Evolutionary conservation across 2,797 vertebrate genomes (phyloP), one percentile per base, ranked within the genome.

Genomic region (Pseudochaenichthys georgianus): DNA sequence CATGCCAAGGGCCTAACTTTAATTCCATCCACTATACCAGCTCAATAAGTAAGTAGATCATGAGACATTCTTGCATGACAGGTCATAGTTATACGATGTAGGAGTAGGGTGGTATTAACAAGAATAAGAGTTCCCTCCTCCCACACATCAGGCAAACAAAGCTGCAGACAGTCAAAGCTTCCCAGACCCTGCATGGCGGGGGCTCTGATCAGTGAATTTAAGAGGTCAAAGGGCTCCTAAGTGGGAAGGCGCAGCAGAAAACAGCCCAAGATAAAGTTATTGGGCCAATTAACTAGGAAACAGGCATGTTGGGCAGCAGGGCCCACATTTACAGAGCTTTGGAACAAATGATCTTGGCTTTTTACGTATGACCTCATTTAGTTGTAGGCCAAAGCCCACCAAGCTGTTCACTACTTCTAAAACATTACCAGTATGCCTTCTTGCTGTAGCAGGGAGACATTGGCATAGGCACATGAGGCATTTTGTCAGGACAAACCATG

Each of bases 31-130:
- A 28, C 68, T 70, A 70, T 63, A 83, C 77, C 47, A 45, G 16
- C 45, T 53, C 13, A 74, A 34, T 61, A 47, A 68, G 43, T 0
- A 65, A 73, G 43, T 28, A 66, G 19, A 70, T 82, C 55, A 84
- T 28, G 69, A 84, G 38, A 65, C 58, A 90, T 85, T 86, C 86
- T 68, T 88, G 19, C 23, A 58, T 86, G 78, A 73, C 78, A 84
- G 69, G 64, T 66, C 64, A 75, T 75, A 77, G 79, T 68, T 78
- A 60, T 82, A 78, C 79, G 52, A 84, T 80, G 73, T 46, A 69
- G 75, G 54, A 68, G 62, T 38, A 28, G 19, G 38, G 10, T 45
- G 45, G 54, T 72, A 70, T 75, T 64, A 43, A 61, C 48, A 38
- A 57, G 70, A 51, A 54, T 64, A 60, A 17, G 13, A 83, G 53